phyloP scores from a whole-genome alignment of 64 coral and sea anemone species.

The Pocillopora verrucosa region DNA sequence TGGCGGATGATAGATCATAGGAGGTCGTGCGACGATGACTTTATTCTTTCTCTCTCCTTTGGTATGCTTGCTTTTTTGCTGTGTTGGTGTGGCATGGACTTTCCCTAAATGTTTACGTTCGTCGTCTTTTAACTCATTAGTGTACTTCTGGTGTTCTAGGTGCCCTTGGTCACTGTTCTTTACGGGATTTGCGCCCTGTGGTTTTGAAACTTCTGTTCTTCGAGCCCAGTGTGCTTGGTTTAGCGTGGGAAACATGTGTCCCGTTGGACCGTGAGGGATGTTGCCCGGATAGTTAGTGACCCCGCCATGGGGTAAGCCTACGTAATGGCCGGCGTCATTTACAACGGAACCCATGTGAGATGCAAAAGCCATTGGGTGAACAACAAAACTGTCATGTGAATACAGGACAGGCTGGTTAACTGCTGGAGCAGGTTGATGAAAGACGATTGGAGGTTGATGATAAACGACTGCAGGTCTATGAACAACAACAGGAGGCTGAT shows the following conservation, averaged over 20 bases:
- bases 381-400: conserved; percentile 91
- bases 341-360: conserved; percentile 90
- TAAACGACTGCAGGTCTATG: conserved; percentile 97
- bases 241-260: conserved; percentile 25
- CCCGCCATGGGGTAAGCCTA: conserved; percentile 82
- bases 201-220: conserved; percentile 26
- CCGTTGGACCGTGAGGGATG: neutral
- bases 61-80: conserved; percentile 39
- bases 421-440: conserved; percentile 91
- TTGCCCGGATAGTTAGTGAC: conserved; percentile 76
- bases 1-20: conserved; percentile 96
- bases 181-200: neutral
- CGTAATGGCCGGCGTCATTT: conserved; percentile 84
- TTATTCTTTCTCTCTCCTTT: conserved; percentile 88
- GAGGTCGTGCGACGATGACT: conserved; percentile 84
- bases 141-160: neutral
- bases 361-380: conserved; percentile 83
- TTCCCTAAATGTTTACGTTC: neutral
- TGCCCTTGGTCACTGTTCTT: conserved; percentile 10
- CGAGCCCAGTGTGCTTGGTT: neutral
- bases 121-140: neutral
- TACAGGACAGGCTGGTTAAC: conserved; percentile 94
- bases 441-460: conserved; percentile 96
- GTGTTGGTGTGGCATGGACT: neutral
- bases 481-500: conserved; percentile 93